phyloP scores from a whole-genome alignment of 1,140 invertebrate species.

The Stenopsyche tienmushanensis region DNA sequence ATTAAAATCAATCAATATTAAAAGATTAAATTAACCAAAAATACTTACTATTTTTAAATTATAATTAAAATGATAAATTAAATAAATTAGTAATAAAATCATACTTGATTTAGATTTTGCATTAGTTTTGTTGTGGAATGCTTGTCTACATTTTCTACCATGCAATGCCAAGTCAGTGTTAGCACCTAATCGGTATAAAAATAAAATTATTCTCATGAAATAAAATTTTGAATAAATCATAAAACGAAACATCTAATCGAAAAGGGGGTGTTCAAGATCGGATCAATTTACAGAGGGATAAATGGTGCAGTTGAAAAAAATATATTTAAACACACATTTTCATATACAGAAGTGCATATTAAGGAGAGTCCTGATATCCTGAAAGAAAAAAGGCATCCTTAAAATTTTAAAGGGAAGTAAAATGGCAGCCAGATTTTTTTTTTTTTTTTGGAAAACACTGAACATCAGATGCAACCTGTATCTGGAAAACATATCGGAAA shows the following conservation, averaged over 20 bases:
- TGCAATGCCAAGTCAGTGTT: conserved; percentile 35
- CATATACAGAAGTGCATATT: not conserved
- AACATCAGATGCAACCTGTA: conserved; percentile 12
- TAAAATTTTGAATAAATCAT: conserved; percentile 7
- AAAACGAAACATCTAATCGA: too few species aligned
- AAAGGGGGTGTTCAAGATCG: too few species aligned
- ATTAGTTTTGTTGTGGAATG: conserved; percentile 28
- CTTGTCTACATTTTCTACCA: conserved; percentile 33
- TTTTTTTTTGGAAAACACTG: not conserved
- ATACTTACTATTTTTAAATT: not conserved
- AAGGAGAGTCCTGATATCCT: not conserved
- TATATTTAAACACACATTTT: not conserved
- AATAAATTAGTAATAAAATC: conserved; percentile 29
- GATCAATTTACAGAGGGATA: too few species aligned
- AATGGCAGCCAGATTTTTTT: not conserved
- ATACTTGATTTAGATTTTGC: conserved; percentile 50
- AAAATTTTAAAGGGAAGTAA: not conserved
- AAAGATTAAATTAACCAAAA: too few species aligned
- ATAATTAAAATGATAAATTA: not conserved
- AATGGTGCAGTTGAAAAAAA: too few species aligned
- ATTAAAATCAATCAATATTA: too few species aligned
- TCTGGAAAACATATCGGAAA: conserved; percentile 6
- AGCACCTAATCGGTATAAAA: conserved; percentile 32
- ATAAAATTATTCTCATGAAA: conserved; percentile 7
- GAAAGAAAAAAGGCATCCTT: not conserved